Percentiles rank a stretch among this genome's conserved stretches.
These are phyloP conservation scores for Sebastes alutus DNA, from an alignment of 2,797 vertebrate species.

Conservation along the genomic window DNA sequence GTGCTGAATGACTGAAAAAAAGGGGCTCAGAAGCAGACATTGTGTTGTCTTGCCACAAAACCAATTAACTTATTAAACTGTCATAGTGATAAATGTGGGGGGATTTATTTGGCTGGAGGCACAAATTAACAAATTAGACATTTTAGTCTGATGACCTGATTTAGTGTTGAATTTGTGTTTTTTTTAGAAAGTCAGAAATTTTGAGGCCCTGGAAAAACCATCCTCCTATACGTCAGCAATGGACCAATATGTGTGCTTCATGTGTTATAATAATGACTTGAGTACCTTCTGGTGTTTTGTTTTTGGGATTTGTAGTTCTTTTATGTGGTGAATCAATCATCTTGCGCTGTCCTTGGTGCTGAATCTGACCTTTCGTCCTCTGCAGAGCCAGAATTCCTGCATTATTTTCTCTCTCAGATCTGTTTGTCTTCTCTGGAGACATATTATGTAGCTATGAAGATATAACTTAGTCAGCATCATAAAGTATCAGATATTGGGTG, in stretches of 20 bases:
- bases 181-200: slow-evolving; percentile 1
- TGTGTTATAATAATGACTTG: neutral
- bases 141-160: neutral
- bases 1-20: slow-evolving; percentile 23
- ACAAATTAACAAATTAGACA: slow-evolving; percentile 20
- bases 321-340: slow-evolving; percentile 19
- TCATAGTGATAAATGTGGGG: slow-evolving; percentile 36
- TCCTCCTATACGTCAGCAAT: neutral
- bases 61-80: slow-evolving; percentile 55
- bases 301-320: slow-evolving; percentile 1
- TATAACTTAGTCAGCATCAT: neutral
- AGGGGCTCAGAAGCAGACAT: neutral
- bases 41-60: slow-evolving; percentile 18
- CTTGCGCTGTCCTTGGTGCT: slow-evolving; percentile 74
- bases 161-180: slow-evolving; percentile 25
- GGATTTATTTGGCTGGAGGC: slow-evolving; percentile 20
- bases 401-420: neutral
- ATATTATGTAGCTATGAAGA: neutral
- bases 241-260: neutral
- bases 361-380: slow-evolving; percentile 47
- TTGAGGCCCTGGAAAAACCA: neutral
- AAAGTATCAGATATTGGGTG: neutral
- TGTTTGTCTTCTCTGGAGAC: neutral
- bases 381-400: slow-evolving; percentile 8
- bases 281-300: neutral